These are phyloP conservation scores for Drosophila erecta DNA, from an alignment of 1,140 invertebrate genomes.

Conservation along the genomic window DNA sequence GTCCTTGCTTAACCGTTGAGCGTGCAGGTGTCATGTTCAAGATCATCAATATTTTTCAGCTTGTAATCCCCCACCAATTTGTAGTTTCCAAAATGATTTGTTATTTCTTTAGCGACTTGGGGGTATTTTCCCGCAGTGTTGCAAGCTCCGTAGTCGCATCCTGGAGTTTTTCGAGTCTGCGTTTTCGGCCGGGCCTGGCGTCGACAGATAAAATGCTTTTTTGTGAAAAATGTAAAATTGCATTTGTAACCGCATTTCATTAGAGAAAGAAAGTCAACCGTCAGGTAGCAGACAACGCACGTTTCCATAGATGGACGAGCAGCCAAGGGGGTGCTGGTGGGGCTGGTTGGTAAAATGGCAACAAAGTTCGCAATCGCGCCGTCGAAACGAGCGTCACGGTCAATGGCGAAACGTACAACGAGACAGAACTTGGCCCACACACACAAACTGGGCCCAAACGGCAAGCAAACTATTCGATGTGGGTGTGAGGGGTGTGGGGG, in stretches of 20 bases:
- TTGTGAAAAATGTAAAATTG: slow-evolving; percentile 80
- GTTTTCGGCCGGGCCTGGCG: slow-evolving; percentile 62
- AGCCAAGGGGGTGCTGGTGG: not conserved
- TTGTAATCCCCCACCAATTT: too few species aligned
- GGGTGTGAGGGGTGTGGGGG: not conserved
- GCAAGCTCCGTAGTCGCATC: slow-evolving; percentile 4
- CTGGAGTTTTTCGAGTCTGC: slow-evolving; percentile 39
- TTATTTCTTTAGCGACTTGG: not conserved
- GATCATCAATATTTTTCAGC: not conserved
- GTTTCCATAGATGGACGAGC: slow-evolving; percentile 17
- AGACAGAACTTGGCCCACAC: slow-evolving; percentile 19
- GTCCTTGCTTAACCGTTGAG: too few species aligned
- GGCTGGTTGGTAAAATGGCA: slow-evolving; percentile 29
- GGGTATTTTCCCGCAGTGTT: not conserved
- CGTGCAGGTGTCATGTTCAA: not conserved
- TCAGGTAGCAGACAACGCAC: slow-evolving; percentile 65
- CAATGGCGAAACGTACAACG: slow-evolving; percentile 59
- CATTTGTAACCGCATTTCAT: slow-evolving; percentile 82
- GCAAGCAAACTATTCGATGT: slow-evolving; percentile 39
- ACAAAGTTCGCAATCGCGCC: slow-evolving; percentile 63
- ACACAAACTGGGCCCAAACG: slow-evolving; percentile 1
- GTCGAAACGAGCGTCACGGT: slow-evolving; percentile 68
- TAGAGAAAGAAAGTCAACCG: slow-evolving; percentile 80
- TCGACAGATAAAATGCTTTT: slow-evolving; percentile 79
- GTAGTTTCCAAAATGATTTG: too few species aligned